These are phyloP conservation scores for Mystacides longicornis DNA, from an alignment of 2,888 invertebrate genomes.

Conservation along the genomic window DNA sequence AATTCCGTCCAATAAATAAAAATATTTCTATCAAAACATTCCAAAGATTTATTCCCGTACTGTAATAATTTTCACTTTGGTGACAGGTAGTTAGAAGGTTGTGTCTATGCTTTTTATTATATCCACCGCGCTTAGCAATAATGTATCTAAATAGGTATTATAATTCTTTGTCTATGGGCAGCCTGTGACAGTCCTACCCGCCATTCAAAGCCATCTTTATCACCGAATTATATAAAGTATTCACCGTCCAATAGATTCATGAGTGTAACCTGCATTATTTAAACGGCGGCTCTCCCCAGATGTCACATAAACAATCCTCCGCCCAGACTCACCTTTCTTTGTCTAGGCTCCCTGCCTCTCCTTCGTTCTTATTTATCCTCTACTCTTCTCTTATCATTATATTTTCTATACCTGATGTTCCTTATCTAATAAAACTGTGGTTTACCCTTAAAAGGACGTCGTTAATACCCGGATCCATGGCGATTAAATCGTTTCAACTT, in stretches of 20 bases:
- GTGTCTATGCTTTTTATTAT: not conserved
- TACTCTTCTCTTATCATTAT: too few relatives aligned
- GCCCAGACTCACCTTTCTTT: not conserved
- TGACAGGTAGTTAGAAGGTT: not conserved
- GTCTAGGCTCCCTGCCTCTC: not conserved
- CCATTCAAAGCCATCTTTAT: slow-evolving; percentile 12
- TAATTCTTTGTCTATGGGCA: slow-evolving; percentile 3
- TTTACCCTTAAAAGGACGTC: too few relatives aligned
- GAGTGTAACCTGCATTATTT: slow-evolving; percentile 19
- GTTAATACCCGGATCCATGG: too few relatives aligned
- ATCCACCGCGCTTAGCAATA: not conserved
- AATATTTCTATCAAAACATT: not conserved
- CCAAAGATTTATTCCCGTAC: not conserved
- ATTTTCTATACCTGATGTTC: too few relatives aligned
- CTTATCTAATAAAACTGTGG: too few relatives aligned
- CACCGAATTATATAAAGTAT: slow-evolving; percentile 18
- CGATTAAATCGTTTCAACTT: too few relatives aligned
- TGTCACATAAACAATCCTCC: slow-evolving; percentile 18
- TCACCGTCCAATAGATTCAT: slow-evolving; percentile 15
- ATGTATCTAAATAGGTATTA: not conserved
- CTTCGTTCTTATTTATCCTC: not conserved
- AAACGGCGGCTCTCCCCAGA: slow-evolving; percentile 7
- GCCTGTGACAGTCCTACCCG: not conserved
- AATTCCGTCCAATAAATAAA: not conserved
- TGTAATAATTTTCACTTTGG: not conserved